These are phyloP conservation scores for Crenuchus spilurus DNA, from an alignment of 2,797 vertebrate species.

Conservation along the genomic window DNA sequence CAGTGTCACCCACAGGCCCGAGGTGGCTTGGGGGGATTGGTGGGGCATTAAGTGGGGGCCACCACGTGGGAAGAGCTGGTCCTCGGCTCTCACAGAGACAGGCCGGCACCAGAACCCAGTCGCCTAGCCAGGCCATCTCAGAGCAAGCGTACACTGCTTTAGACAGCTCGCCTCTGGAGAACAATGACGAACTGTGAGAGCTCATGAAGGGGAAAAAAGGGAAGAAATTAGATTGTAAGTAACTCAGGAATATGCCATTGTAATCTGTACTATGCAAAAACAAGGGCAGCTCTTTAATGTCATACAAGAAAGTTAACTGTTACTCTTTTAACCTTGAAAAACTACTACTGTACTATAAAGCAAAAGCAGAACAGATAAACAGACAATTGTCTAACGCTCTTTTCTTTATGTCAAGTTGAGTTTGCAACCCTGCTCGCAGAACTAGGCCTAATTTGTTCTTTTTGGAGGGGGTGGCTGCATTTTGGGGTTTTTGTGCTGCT, in stretches of 20 bases:
- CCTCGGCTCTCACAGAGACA: slow-evolving; percentile 77
- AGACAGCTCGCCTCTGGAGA: slow-evolving; percentile 79
- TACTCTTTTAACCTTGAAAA: slow-evolving; percentile 14
- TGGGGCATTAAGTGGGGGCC: slow-evolving; percentile 56
- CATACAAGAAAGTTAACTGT: background rate
- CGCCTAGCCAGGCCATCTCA: slow-evolving; percentile 71
- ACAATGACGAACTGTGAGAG: slow-evolving; percentile 70
- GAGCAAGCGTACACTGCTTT: slow-evolving; percentile 76
- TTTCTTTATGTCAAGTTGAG: slow-evolving; percentile 66
- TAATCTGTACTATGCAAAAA: slow-evolving; percentile 4
- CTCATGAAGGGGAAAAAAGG: slow-evolving; percentile 72
- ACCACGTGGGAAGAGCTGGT: slow-evolving; percentile 78
- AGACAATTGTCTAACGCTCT: slow-evolving; percentile 70
- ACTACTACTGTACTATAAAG: background rate
- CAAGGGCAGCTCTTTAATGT: background rate
- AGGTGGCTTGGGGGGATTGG: slow-evolving; percentile 64
- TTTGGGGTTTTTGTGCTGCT: slow-evolving; percentile 74
- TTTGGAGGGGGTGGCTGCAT: slow-evolving; percentile 67
- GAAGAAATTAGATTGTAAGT: slow-evolving; percentile 44
- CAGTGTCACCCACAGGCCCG: slow-evolving; percentile 72
- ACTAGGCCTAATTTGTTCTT: slow-evolving; percentile 76
- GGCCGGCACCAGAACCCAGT: slow-evolving; percentile 81
- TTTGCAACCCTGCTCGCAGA: slow-evolving; percentile 73
- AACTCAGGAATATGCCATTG: slow-evolving; percentile 25
- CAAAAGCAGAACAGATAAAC: slow-evolving; percentile 56